Base-by-base conservation (phyloP, 2,797 vertebrate genomes). In the Cottoperca gobio region DNA sequence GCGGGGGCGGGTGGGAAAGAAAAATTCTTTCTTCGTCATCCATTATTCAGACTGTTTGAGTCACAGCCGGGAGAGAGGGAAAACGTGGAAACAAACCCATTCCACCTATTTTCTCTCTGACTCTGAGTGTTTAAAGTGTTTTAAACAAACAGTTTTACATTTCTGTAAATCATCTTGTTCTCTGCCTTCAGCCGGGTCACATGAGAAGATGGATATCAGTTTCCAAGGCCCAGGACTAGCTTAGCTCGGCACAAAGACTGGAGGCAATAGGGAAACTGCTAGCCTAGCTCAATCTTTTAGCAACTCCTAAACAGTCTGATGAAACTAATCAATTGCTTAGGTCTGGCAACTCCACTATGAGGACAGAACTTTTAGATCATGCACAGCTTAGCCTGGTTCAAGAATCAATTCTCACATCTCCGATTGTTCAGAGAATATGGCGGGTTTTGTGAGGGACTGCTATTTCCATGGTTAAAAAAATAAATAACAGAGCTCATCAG, bases 11-110 rank as follows among this genome's bases (percentile, higher is more conserved):
- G 80, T 43, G 79, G 66, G 37, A 54, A 74, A 55, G 68, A 82
- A 76, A 84, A 79, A 78, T 60, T 78, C 76, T 60, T 69, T 85
- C 79, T 83, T 90, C 83, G 84, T 89, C 90, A 93, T 92, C 86
- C 86, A 89, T 93, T 92, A 92, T 91, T 92, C 88, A 90, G 79
- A 82, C 70, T 77, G 67, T 81, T 90, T 90, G 90, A 92, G 85
- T 92, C 91, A 88, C 85, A 86, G 73, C 58, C 8, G 65, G 82
- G 78, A 81, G 74, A 75, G 48, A 67, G 48, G 43, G 67, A 61
- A 63, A 75, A 81, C 1, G 46, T 61, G 50, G 70, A 78, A 64
- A 59, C 68, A 74, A 78, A 84, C 72, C 71, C 52, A 68, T 65
- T 83, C 68, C 17, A 50, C 19, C 0, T 72, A n/a, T 54, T 60